phyloP scores from a whole-genome alignment of 2,113 vertebrate species.

The Lophura nycthemera region DNA sequence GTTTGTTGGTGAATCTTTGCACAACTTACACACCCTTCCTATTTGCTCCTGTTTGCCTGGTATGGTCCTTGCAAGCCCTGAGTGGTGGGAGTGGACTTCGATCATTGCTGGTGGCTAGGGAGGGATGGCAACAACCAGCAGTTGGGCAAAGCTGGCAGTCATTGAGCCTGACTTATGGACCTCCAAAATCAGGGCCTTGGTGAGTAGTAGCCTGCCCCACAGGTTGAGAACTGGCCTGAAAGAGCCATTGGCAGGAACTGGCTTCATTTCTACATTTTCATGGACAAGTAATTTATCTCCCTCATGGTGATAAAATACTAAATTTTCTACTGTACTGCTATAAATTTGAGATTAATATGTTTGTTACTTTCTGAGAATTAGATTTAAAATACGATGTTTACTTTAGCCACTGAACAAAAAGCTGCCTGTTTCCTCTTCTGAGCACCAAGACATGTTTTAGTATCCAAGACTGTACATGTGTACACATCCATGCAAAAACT shows the following conservation, averaged over 20 bases:
- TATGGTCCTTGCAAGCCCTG: not conserved
- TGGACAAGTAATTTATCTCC: not conserved
- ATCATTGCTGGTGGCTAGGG: not conserved
- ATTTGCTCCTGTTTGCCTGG: not conserved
- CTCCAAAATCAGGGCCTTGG: not conserved
- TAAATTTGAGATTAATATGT: not conserved
- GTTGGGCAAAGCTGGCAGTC: not conserved
- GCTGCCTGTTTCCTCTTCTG: not conserved
- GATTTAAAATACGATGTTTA: not conserved
- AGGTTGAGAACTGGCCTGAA: not conserved
- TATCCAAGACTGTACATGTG: not conserved
- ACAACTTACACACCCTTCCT: fast-evolving
- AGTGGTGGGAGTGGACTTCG: fast-evolving
- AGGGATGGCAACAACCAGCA: not conserved
- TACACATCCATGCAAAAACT: not conserved
- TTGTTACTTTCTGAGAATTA: not conserved
- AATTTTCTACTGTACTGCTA: not conserved
- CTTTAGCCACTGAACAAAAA: not conserved
- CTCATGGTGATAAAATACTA: not conserved
- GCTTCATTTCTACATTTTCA: not conserved
- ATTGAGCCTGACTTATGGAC: not conserved
- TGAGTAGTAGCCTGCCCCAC: fast-evolving
- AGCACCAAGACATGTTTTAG: not conserved
- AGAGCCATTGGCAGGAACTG: fast-evolving
- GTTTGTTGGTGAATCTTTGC: not conserved